Conservation (phyloP, 2,113 vertebrate species). For the Coreoperca whiteheadi region DNA sequence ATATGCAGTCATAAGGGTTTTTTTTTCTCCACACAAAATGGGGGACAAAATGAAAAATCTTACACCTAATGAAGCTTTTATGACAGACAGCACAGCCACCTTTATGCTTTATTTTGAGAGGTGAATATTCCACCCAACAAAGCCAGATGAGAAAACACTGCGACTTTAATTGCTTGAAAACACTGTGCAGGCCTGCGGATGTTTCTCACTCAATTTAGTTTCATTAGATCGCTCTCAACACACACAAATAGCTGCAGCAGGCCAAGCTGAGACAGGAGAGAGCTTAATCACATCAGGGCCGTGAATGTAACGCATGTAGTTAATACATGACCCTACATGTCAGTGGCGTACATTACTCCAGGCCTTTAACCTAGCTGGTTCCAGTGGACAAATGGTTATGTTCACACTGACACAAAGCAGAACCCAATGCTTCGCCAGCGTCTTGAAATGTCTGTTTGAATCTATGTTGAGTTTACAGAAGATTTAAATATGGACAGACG, state of each 20-base stretch:
- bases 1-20: background rate
- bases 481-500: constrained; percentile 6
- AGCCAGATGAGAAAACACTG: background rate
- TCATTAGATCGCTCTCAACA: constrained; percentile 16
- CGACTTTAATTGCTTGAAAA: constrained; percentile 4
- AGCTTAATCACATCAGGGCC: constrained; percentile 48
- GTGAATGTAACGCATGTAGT: constrained; percentile 30
- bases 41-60: background rate
- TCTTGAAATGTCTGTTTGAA: too few relatives aligned
- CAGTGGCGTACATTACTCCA: constrained; percentile 18
- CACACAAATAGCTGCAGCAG: constrained; percentile 2
- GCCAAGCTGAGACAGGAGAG: constrained; percentile 38
- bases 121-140: background rate
- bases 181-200: background rate
- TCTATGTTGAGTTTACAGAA: background rate
- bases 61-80: background rate
- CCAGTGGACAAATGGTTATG: background rate
- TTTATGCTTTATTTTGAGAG: background rate
- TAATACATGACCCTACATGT: constrained; percentile 38
- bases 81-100: background rate
- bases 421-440: background rate
- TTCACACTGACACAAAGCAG: constrained; percentile 4
- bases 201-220: constrained; percentile 16
- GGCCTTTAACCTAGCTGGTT: constrained; percentile 22
- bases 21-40: background rate